Percentiles rank a stretch among this genome's conserved stretches.
Conservation (phyloP, 2,113 vertebrate genomes). For the Pterocles burchelli region DNA sequence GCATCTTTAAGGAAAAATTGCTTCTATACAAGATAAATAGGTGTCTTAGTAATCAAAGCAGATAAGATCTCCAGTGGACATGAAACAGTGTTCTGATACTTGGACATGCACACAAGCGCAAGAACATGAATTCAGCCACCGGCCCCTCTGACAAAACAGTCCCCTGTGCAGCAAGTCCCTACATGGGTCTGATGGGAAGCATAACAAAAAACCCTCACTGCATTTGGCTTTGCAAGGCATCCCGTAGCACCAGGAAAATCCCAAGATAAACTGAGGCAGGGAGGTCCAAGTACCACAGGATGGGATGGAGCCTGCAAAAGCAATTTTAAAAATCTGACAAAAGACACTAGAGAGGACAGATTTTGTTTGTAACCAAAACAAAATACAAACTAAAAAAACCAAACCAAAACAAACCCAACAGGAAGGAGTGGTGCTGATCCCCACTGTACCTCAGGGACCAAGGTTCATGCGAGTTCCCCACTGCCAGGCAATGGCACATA, state of each 20-base stretch:
- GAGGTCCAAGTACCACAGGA: background rate
- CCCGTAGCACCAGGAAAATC: background rate
- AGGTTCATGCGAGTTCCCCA: background rate
- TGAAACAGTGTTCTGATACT: background rate
- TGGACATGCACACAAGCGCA: background rate
- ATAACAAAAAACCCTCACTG: background rate
- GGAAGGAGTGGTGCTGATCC: background rate
- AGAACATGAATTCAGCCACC: background rate
- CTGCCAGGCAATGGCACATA: background rate
- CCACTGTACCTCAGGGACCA: background rate
- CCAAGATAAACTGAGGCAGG: background rate
- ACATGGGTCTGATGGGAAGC: background rate
- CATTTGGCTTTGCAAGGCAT: background rate
- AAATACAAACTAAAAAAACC: background rate
- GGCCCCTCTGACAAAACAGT: rapidly evolving
- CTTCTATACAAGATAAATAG: background rate
- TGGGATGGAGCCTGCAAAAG: background rate
- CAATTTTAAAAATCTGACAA: background rate
- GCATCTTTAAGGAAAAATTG: background rate
- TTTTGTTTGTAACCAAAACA: background rate
- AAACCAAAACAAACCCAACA: background rate
- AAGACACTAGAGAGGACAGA: background rate
- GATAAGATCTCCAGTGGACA: background rate
- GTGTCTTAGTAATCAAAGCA: background rate
- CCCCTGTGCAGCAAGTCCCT: background rate